Base-by-base conservation (phyloP, 2,888 invertebrate species). In the Drosophila birchii region DNA sequence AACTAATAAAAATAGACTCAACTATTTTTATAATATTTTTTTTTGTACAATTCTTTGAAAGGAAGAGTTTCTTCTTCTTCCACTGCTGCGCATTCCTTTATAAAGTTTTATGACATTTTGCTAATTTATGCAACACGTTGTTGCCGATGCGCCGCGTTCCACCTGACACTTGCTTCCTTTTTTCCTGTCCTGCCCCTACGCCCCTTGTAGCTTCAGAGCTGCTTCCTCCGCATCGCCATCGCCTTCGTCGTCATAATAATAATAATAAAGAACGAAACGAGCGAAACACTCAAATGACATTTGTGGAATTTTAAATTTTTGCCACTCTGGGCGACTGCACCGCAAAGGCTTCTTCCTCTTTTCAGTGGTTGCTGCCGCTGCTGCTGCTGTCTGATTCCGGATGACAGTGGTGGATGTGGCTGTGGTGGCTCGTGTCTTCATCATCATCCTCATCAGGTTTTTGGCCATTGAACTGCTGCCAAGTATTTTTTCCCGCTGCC, bases 401-500 rank as follows among this genome's bases (percentile, higher is more conserved):
- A 51, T 51, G 39, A 16, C 18, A 0, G 43, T 43, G 32, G 29
- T 43, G 49, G 49, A 7, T n/a, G 41, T 43, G 41, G 49, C 18
- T 20, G 14, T 38, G 34, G 44, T 54, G 67, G 67, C 67, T 68
- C 67, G 67, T 68, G 67, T 68, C 72, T 73, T 57, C 71, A 57
- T 73, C 62, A 38, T 69, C 67, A 54, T 70, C 58, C 41, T 69
- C 63, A 47, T 62, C 62, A n/a, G 14, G 29, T 54, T 55, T 71
- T 83, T 89, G 90, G 90, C 82, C 90, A 89, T 90, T 90, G 90
- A 90, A 90, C 90, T 79, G 84, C 73, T 90, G 91, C 91, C 90
- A 90, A 90, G 86, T 76, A 70, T 86, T 84, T 61, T 63, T 66
- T 71, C 64, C 68, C 60, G 64, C 57, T 80, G 51, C 51, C 51